Conservation (phyloP, 1,140 invertebrate genomes). For the Sesamia nonagrioides region DNA sequence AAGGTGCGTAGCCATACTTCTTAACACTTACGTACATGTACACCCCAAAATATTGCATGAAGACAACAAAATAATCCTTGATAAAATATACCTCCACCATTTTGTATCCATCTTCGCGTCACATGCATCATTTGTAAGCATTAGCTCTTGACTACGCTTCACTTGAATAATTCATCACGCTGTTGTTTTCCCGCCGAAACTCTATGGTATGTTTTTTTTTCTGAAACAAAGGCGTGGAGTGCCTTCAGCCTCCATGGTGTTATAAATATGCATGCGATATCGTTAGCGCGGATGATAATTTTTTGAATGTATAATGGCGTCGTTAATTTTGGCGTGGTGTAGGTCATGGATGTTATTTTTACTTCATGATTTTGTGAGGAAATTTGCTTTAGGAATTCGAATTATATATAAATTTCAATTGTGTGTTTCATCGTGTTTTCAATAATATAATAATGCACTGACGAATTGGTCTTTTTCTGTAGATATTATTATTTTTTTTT, state of each 20-base stretch:
- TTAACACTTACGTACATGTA: not conserved
- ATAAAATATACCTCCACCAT: not conserved
- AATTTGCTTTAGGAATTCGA: too few species aligned
- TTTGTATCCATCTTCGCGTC: not conserved
- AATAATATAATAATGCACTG: too few species aligned
- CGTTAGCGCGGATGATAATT: conserved; percentile 48
- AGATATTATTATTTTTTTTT: too few species aligned
- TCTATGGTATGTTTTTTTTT: conserved; percentile 61
- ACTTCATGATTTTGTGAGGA: not conserved
- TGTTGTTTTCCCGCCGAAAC: conserved; percentile 75
- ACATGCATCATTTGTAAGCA: conserved; percentile 63
- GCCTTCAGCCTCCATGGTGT: not conserved
- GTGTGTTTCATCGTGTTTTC: not conserved
- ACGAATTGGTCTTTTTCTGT: too few species aligned
- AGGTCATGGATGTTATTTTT: conserved; percentile 51
- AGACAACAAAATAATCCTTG: not conserved
- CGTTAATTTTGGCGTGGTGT: conserved; percentile 36
- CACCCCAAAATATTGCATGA: too few species aligned
- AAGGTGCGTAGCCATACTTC: too few species aligned
- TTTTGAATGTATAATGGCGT: conserved; percentile 47
- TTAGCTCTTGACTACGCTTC: conserved; percentile 54
- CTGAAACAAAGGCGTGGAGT: conserved; percentile 52
- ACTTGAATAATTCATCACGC: conserved; percentile 66
- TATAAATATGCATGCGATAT: conserved; percentile 56
- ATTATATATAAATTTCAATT: not conserved